Evolutionary conservation across 2,113 vertebrate species (phyloP).

Genomic region (Sylvietta virens): DNA sequence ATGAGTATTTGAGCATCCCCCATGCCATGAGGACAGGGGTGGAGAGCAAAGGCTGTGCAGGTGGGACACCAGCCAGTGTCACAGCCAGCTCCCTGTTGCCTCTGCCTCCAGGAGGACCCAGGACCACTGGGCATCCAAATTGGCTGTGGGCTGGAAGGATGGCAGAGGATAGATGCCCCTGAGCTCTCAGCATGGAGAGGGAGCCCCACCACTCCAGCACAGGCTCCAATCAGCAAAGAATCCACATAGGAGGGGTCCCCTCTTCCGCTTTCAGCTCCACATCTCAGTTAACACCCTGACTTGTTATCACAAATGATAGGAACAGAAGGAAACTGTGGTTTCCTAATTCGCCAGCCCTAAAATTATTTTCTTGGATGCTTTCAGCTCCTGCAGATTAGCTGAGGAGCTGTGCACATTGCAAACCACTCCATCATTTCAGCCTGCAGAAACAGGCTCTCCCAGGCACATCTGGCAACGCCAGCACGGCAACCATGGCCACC

Average conservation of each 20-base stretch:
- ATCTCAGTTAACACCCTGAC: not conserved
- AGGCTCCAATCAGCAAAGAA: rapidly evolving
- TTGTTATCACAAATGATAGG: not conserved
- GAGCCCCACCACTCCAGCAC: not conserved
- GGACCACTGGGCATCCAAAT: rapidly evolving
- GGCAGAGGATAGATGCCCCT: rapidly evolving
- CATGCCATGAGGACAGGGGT: not conserved
- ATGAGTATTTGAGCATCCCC: not conserved
- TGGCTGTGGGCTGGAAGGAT: not conserved
- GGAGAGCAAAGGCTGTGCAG: not conserved
- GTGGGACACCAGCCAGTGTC: rapidly evolving
- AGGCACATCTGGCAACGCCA: rapidly evolving
- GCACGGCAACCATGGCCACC: not conserved
- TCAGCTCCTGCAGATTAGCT: not conserved
- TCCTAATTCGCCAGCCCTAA: not conserved
- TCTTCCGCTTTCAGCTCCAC: not conserved
- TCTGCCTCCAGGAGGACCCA: not conserved
- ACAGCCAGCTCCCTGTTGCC: not conserved
- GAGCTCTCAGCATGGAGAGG: rapidly evolving
- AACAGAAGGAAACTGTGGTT: slow-evolving; percentile 7
- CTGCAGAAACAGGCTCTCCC: not conserved
- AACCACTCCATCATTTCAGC: not conserved
- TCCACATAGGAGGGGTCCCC: not conserved
- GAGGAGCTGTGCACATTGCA: not conserved
- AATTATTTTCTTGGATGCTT: not conserved